phyloP scores from a whole-genome alignment of 2,113 vertebrate genomes.

The Pampusana beccarii region DNA sequence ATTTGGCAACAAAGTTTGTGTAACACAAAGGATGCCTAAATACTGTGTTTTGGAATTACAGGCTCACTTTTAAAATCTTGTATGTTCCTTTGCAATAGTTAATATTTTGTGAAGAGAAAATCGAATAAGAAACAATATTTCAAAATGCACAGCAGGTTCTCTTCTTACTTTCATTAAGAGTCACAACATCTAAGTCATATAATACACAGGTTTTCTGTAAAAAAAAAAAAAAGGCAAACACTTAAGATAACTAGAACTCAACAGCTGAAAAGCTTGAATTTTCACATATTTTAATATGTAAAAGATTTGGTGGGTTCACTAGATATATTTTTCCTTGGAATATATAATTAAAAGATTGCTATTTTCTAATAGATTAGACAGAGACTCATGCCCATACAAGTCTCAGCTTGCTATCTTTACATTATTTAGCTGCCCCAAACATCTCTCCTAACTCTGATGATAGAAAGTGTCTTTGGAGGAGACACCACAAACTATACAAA shows the following conservation, averaged over 20 bases:
- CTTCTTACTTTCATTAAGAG: conserved; percentile 52
- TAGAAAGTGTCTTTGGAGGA: neutral
- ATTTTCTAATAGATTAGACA: neutral
- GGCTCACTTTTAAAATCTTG: neutral
- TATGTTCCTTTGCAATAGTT: neutral
- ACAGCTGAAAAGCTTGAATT: neutral
- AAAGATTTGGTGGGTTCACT: neutral
- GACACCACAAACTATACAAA: neutral
- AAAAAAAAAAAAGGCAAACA: conserved; percentile 35
- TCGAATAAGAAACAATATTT: neutral
- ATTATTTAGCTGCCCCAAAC: neutral
- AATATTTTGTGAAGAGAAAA: conserved; percentile 10
- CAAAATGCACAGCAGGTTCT: conserved; percentile 64
- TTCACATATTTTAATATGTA: neutral
- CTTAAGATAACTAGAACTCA: neutral
- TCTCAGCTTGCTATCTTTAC: neutral
- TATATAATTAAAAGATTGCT: neutral
- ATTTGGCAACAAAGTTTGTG: neutral
- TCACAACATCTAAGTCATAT: conserved; percentile 56
- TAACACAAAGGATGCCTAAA: neutral
- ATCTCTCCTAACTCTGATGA: neutral
- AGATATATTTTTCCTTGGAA: neutral
- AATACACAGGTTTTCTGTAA: conserved; percentile 57
- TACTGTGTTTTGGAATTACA: neutral
- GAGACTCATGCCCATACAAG: neutral